Evolutionary conservation across 2,113 vertebrate species (phyloP), one percentile per base, ranked within the genome.

Genomic region (Rhizomys pruinosus): DNA sequence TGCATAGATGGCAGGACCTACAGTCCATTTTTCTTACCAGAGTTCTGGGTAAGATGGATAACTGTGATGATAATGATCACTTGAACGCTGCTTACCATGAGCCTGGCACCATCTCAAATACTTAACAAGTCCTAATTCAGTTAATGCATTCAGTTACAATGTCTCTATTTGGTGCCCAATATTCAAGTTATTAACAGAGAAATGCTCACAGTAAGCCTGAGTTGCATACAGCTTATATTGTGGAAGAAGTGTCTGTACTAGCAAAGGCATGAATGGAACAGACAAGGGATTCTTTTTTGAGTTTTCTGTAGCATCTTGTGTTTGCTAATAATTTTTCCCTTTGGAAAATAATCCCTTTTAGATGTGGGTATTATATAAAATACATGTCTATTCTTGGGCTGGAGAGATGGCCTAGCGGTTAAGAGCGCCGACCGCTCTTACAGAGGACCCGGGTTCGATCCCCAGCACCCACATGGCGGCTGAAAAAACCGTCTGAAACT

Each of bases 251-350:
- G 19, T 7, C 34, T 69, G 78, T 55, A n/a, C 37, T 94, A 25
- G 27, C 23, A 29, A 90, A 84, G 4, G 12, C 47, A 69, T 64
- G 47, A n/a, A 72, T 81, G 25, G n/a, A 68, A 87, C 89, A 91
- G 92, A 63, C 37, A 74, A 96, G 12, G 19, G 61, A 90, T 84
- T 94, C 16, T 73, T 91, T 93, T 52, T 37, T 10, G 37, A 88
- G 23, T 64, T 82, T 87, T 94, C 37, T 37, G 8, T 52, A 23
- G 69, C 92, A 84, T n/a, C 23, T n/a, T 84, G 61, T 42, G 86
- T 81, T 96, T 90, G 76, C 68, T 85, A 78, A 94, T 94, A 77
- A 57, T 86, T 89, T 90, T 73, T 92, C 44, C 25, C 16, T 89
- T 88, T 91, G 85, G 80, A 90, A 95, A 95, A 87, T 47, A 91